phyloP scores from a whole-genome alignment of 1,140 invertebrate species.

The Parapsyche elsis region DNA sequence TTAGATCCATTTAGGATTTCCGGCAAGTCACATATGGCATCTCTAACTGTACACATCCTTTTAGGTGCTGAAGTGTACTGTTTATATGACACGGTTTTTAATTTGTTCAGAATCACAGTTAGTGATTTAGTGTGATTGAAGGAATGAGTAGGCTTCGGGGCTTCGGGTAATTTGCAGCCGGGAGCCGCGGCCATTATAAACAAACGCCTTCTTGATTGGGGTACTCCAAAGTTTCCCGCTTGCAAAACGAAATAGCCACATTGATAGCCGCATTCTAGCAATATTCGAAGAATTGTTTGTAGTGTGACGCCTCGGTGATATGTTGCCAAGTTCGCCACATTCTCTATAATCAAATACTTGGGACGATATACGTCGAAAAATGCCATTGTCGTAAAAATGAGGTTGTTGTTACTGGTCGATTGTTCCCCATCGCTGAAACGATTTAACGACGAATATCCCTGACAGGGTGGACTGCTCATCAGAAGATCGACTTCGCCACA shows the following conservation, averaged over 20 bases:
- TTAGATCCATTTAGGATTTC: constrained; percentile 73
- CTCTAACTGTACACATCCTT: constrained; percentile 70
- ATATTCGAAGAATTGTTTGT: constrained; percentile 76
- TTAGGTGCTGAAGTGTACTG: constrained; percentile 58
- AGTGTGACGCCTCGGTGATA: constrained; percentile 79
- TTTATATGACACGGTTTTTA: constrained; percentile 67
- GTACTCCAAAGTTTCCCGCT: constrained; percentile 82
- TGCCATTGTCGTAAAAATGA: constrained; percentile 79
- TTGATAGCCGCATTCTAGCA: constrained; percentile 83
- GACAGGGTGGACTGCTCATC: constrained; percentile 84
- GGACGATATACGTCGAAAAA: constrained; percentile 85
- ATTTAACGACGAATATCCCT: constrained; percentile 87
- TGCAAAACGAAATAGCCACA: constrained; percentile 82
- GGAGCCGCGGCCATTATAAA: constrained; percentile 83
- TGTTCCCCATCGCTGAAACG: constrained; percentile 81
- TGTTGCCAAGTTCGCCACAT: constrained; percentile 81
- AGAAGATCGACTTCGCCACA: constrained; percentile 81
- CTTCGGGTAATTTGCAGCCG: constrained; percentile 76
- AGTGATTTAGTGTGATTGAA: constrained; percentile 75
- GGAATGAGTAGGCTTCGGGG: constrained; percentile 78
- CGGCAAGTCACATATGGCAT: constrained; percentile 82
- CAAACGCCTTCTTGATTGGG: constrained; percentile 76
- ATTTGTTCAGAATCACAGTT: constrained; percentile 73
- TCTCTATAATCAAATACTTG: constrained; percentile 81
- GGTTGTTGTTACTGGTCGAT: constrained; percentile 82